Conservation (phyloP, 2,797 vertebrate genomes). For the Phrynocephalus forsythii region DNA sequence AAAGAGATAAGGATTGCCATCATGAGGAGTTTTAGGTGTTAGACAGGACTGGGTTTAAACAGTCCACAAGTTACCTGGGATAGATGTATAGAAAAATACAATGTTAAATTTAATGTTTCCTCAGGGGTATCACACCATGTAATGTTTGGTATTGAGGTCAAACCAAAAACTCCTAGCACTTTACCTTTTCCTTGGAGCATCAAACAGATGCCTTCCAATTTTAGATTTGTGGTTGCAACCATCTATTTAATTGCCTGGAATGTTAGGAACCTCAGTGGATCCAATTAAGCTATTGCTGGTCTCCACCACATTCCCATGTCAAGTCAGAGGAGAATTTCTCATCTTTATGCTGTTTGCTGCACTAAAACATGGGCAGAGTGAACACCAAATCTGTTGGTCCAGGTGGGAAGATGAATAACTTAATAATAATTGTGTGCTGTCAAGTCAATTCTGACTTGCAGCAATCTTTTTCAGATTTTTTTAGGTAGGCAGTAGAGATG, state of each 20-base stretch:
- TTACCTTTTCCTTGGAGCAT: conserved; percentile 21
- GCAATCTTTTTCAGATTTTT: too few relatives aligned
- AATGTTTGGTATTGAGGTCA: conserved; percentile 12
- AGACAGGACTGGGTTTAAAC: not conserved
- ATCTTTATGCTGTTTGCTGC: conserved; percentile 36
- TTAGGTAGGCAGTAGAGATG: too few relatives aligned
- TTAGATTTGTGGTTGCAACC: conserved; percentile 34
- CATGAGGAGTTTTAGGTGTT: not conserved
- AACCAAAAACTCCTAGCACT: not conserved
- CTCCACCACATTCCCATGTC: conserved; percentile 43
- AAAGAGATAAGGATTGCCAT: not conserved
- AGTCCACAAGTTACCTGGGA: not conserved
- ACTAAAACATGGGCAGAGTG: conserved; percentile 17
- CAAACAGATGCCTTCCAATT: conserved; percentile 35
- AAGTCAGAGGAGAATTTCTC: not conserved
- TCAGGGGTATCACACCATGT: not conserved
- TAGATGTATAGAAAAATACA: not conserved
- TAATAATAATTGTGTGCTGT: too few relatives aligned
- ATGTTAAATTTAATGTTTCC: not conserved
- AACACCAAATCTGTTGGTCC: conserved; percentile 31
- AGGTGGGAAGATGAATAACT: conserved; percentile 7
- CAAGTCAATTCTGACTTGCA: too few relatives aligned
- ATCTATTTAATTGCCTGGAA: conserved; percentile 48
- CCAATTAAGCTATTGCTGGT: conserved; percentile 46
- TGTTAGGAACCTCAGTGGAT: conserved; percentile 49